A percentile compares a stretch with the other conserved stretches of the same genome.
These are phyloP conservation scores for Romanomermis culicivorax DNA, from an alignment of 2,888 invertebrate species.

Conservation along the genomic window DNA sequence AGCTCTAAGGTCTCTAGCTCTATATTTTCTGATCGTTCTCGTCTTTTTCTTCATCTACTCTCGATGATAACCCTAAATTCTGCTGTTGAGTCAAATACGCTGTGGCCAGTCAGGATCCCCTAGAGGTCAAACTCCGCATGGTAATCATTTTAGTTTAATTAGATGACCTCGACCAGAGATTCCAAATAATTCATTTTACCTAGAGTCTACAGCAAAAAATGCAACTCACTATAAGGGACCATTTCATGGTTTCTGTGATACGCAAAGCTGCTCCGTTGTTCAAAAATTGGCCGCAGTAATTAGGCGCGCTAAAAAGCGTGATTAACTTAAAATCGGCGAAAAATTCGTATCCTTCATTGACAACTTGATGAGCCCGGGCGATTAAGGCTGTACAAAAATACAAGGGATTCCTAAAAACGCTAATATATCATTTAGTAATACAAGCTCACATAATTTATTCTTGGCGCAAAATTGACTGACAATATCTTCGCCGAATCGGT, in stretches of 20 bases:
- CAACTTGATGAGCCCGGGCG: conserved; percentile 35
- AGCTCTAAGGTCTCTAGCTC: no score
- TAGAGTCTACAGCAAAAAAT: no score
- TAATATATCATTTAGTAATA: background rate
- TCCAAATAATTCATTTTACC: no score
- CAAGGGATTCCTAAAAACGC: background rate
- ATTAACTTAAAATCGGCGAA: conserved; percentile 20
- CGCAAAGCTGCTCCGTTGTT: background rate
- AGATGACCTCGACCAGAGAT: no score
- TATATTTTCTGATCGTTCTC: no score
- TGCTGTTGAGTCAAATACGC: no score
- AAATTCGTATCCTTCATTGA: conserved; percentile 39
- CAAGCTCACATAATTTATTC: background rate
- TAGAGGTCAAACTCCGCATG: no score
- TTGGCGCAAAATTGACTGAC: background rate
- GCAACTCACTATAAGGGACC: background rate
- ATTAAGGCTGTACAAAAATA: conserved; percentile 30
- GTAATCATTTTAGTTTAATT: no score
- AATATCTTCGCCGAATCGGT: background rate
- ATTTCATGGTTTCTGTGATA: background rate
- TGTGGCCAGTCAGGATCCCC: no score
- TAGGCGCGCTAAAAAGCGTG: background rate
- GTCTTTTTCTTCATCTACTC: no score
- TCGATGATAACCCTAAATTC: no score
- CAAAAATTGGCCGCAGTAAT: background rate